Percentiles rank a stretch among this genome's conserved stretches.
Evolutionary conservation across 2,113 vertebrate species (phyloP).

Genomic region (Lophura nycthemera): DNA sequence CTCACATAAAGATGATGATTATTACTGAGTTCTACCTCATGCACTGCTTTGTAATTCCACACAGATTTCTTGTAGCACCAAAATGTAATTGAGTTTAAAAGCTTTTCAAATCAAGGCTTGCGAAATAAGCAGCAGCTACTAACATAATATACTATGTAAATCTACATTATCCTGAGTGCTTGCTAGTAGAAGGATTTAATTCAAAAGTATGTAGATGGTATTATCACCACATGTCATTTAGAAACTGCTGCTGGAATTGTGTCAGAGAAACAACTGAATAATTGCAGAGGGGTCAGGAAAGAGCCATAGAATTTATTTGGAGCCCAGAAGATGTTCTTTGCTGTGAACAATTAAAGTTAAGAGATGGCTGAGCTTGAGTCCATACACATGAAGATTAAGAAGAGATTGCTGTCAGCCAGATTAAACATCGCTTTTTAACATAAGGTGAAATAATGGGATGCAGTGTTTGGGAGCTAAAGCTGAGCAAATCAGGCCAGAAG

Average conservation of each 20-base stretch:
- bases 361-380: background rate
- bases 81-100: conserved; percentile 29
- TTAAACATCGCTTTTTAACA: background rate
- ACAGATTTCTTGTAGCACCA: background rate
- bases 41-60: background rate
- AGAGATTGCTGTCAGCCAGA: background rate
- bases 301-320: background rate
- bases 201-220: conserved; percentile 4
- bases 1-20: background rate
- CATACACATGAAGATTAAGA: background rate
- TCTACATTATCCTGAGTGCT: conserved; percentile 15
- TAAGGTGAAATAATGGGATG: conserved; percentile 3
- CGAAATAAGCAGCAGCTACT: conserved; percentile 29
- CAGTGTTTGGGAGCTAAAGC: background rate
- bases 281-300: background rate
- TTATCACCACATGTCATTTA: conserved; percentile 26
- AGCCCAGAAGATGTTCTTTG: background rate
- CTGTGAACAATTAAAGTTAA: background rate
- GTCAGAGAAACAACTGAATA: background rate
- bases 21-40: background rate
- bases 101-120: conserved; percentile 15
- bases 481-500: background rate
- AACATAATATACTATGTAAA: conserved; percentile 1
- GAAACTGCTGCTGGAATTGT: background rate
- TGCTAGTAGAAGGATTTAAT: conserved; percentile 16